These are phyloP conservation scores for Pseudopipra pipra DNA, from an alignment of 2,113 vertebrate species.

Conservation along the genomic window DNA sequence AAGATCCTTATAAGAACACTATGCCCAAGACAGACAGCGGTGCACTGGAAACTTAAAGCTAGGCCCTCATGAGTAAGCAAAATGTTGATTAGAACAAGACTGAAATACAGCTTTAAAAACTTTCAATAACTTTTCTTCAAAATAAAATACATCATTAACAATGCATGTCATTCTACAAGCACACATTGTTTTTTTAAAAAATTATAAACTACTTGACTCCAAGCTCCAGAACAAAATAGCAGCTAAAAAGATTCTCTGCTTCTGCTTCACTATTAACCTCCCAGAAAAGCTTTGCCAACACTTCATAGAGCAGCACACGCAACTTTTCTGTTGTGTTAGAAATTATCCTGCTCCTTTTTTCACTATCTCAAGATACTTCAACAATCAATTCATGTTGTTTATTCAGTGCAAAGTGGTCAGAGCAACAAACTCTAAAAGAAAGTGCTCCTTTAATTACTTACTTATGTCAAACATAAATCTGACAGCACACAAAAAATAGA, in stretches of 20 bases:
- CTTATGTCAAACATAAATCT: not conserved
- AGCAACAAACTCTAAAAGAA: not conserved
- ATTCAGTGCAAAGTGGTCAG: not conserved
- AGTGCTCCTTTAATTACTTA: not conserved
- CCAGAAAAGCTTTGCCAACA: not conserved
- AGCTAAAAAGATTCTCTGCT: not conserved
- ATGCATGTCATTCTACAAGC: not conserved
- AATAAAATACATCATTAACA: not conserved
- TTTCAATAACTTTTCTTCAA: not conserved
- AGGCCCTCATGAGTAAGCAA: not conserved
- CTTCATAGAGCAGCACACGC: not conserved
- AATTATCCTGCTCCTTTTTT: not conserved
- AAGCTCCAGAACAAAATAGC: not conserved
- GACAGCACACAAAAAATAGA: not conserved
- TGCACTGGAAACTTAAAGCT: fast-evolving
- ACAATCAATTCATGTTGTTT: not conserved
- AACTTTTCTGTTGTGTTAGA: not conserved
- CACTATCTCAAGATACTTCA: not conserved
- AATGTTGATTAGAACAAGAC: not conserved
- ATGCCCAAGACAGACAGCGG: not conserved
- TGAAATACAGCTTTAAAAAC: not conserved
- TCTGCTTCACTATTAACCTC: not conserved
- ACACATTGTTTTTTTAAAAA: not conserved
- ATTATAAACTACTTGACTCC: not conserved
- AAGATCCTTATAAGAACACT: not conserved